phyloP scores from a whole-genome alignment of 2,888 invertebrate genomes.

The Dicyrtomina minuta region DNA sequence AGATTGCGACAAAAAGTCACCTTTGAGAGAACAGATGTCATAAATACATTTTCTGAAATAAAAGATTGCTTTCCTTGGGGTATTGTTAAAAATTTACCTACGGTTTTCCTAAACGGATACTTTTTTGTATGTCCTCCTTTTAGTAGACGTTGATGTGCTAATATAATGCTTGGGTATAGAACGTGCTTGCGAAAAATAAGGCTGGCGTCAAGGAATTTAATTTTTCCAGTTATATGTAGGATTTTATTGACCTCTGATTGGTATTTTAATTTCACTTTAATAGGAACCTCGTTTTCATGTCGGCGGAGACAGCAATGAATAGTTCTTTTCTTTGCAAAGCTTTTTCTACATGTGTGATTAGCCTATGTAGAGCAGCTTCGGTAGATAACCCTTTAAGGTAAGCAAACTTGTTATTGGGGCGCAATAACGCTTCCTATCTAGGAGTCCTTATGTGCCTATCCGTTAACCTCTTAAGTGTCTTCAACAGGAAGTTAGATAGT shows the following conservation, averaged over 20 bases:
- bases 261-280: not conserved
- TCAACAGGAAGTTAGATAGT: too few species aligned
- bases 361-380: too few species aligned
- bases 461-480: too few species aligned
- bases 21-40: conserved; percentile 54
- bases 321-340: too few species aligned
- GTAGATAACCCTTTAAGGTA: too few species aligned
- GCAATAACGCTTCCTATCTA: too few species aligned
- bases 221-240: conserved; percentile 26
- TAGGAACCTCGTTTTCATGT: not conserved
- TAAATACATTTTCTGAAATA: conserved; percentile 54
- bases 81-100: conserved; percentile 44
- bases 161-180: conserved; percentile 40
- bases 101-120: too few species aligned
- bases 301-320: too few species aligned
- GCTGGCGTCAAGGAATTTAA: conserved; percentile 44
- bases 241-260: too few species aligned
- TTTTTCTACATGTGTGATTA: too few species aligned
- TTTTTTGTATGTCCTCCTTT: conserved; percentile 32
- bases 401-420: too few species aligned
- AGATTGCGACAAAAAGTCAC: conserved; percentile 52
- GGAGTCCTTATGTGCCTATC: too few species aligned
- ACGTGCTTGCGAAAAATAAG: conserved; percentile 47
- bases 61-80: conserved; percentile 49
- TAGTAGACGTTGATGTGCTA: conserved; percentile 45